Evolutionary conservation across 2,797 vertebrate genomes (phyloP).

Genomic region (Microchirus variegatus): DNA sequence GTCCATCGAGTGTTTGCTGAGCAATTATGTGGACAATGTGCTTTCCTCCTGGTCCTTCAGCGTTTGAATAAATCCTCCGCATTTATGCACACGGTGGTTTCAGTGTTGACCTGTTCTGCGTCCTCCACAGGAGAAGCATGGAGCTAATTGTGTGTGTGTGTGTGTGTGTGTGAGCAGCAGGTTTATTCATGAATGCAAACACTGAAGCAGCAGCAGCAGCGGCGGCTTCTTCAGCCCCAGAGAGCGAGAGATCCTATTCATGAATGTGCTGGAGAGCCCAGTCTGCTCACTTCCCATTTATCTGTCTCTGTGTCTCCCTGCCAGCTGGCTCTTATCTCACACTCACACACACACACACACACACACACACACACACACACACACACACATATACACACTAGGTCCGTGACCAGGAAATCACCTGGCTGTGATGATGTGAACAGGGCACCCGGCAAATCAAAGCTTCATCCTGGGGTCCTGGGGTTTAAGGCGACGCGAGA

Average conservation of each 20-base stretch:
- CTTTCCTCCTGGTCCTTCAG: slow-evolving; percentile 30
- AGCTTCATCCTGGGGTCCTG: slow-evolving; percentile 36
- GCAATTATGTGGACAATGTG: slow-evolving; percentile 12
- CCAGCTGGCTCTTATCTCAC: slow-evolving; percentile 52
- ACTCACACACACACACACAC: slow-evolving; percentile 28
- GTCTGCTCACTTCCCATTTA: slow-evolving; percentile 41
- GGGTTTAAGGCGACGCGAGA: slow-evolving; percentile 16
- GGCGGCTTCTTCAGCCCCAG: slow-evolving; percentile 33
- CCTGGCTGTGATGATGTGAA: slow-evolving; percentile 43
- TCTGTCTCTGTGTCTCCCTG: slow-evolving; percentile 46
- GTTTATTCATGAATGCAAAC: slow-evolving; percentile 73
- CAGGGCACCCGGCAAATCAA: slow-evolving; percentile 38
- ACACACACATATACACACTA: slow-evolving; percentile 21
- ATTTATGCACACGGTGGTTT: slow-evolving; percentile 47
- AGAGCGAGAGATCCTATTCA: slow-evolving; percentile 48
- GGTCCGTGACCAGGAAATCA: slow-evolving; percentile 46
- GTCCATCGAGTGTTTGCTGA: neutral
- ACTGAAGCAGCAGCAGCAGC: slow-evolving; percentile 34
- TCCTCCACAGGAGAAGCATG: slow-evolving; percentile 41
- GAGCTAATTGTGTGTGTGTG: slow-evolving; percentile 66
- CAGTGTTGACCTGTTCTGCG: slow-evolving; percentile 31
- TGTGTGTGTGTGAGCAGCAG: slow-evolving; percentile 60
- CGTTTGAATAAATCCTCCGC: slow-evolving; percentile 25
- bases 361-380: slow-evolving; percentile 22
- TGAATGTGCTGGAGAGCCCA: slow-evolving; percentile 57